phyloP scores from a whole-genome alignment of 2,888 invertebrate species.

The Hirtodrosophila confusa region DNA sequence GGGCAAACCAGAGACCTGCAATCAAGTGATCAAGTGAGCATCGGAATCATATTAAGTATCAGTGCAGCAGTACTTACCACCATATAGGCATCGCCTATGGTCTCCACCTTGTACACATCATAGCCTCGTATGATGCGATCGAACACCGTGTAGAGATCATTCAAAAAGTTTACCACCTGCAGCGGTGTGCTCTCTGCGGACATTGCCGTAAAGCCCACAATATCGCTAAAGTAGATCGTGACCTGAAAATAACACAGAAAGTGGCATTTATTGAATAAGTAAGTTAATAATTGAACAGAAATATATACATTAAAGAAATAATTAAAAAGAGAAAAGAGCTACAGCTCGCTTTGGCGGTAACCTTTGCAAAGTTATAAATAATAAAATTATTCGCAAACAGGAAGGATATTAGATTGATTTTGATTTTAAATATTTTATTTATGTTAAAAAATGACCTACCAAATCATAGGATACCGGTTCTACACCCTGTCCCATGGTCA shows the following conservation, averaged over 20 bases:
- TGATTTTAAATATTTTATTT: no score
- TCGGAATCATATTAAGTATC: slow-evolving; percentile 4
- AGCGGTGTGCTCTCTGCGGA: slow-evolving; percentile 97
- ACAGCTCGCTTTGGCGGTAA: no score
- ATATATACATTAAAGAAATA: no score
- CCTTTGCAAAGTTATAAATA: no score
- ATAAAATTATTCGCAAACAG: no score
- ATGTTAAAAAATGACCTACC: slow-evolving; percentile 84
- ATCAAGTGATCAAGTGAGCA: background rate
- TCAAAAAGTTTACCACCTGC: slow-evolving; percentile 97
- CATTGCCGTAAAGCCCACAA: slow-evolving; percentile 98
- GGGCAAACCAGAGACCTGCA: slow-evolving; percentile 93
- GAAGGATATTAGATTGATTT: no score
- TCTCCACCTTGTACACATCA: slow-evolving; percentile 99
- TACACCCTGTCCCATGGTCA: slow-evolving; percentile 94
- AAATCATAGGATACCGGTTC: slow-evolving; percentile 96
- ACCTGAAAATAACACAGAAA: slow-evolving; percentile 67
- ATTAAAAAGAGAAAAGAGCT: no score
- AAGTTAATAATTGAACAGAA: no score
- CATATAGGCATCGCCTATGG: slow-evolving; percentile 91
- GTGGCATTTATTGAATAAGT: no score
- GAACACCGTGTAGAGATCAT: slow-evolving; percentile 98
- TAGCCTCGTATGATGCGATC: slow-evolving; percentile 98
- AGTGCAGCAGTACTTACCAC: slow-evolving; percentile 85
- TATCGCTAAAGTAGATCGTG: slow-evolving; percentile 98